These are phyloP conservation scores for Xanthia togata DNA, from an alignment of 2,888 invertebrate species.

Conservation along the genomic window DNA sequence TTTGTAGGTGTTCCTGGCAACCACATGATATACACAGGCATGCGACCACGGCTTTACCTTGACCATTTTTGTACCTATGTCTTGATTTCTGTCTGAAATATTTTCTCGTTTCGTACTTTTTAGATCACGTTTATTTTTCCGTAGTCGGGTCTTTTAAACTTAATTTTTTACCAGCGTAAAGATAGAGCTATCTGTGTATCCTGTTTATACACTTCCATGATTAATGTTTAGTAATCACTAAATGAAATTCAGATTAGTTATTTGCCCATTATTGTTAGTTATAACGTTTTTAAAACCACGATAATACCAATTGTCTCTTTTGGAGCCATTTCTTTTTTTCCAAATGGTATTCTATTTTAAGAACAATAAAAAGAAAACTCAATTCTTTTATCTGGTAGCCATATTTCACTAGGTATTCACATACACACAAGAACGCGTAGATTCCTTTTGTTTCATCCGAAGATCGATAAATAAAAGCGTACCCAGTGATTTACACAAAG, in stretches of 20 bases:
- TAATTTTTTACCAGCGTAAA: too few species aligned
- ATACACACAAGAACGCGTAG: not conserved
- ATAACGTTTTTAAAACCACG: not conserved
- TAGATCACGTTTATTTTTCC: too few species aligned
- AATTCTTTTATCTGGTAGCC: not conserved
- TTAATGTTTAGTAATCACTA: too few species aligned
- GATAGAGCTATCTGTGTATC: too few species aligned
- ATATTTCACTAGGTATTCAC: not conserved
- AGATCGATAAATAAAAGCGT: conserved; percentile 35
- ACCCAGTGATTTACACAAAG: conserved; percentile 38
- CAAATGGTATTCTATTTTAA: not conserved
- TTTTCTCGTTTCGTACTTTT: too few species aligned
- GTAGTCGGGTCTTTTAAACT: too few species aligned
- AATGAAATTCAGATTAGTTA: not conserved
- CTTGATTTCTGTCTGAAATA: too few species aligned
- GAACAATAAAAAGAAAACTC: not conserved
- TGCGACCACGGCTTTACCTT: too few species aligned
- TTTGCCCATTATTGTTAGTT: not conserved
- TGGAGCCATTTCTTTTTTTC: not conserved
- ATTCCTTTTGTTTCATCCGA: conserved; percentile 21
- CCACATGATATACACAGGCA: too few species aligned
- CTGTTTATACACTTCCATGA: too few species aligned
- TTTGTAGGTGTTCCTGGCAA: too few species aligned
- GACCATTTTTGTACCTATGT: too few species aligned
- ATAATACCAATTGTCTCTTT: not conserved